phyloP scores from a whole-genome alignment of 2,797 vertebrate species.

The Crax fasciolata region DNA sequence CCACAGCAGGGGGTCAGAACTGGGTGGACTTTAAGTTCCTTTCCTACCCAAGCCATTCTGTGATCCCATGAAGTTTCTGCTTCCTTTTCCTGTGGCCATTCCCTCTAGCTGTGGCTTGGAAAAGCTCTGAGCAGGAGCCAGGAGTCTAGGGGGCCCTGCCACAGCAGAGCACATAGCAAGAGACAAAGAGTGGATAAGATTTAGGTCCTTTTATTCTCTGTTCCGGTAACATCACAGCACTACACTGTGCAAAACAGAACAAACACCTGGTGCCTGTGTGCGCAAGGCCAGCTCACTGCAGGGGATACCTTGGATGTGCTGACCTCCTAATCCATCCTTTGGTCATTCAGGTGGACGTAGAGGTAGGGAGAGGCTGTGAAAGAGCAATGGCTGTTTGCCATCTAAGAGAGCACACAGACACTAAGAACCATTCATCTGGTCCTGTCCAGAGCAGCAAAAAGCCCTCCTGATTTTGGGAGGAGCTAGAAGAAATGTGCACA shows the following conservation, averaged over 20 bases:
- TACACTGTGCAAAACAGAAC: neutral
- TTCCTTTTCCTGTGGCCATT: neutral
- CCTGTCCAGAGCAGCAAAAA: neutral
- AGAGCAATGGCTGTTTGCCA: no score
- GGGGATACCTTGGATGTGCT: neutral
- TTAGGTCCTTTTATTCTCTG: neutral
- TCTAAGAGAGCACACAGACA: neutral
- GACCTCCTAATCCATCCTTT: neutral
- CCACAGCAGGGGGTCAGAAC: neutral
- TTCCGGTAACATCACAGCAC: neutral
- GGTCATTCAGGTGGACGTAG: no score
- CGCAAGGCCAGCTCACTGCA: neutral
- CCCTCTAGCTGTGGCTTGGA: neutral
- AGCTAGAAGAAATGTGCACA: fast-evolving
- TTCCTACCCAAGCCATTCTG: neutral
- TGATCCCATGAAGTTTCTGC: neutral
- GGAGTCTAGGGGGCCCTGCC: neutral
- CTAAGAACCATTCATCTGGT: neutral
- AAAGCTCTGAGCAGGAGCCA: neutral
- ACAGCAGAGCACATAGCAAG: neutral
- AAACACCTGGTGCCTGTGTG: no score
- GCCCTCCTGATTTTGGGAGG: fast-evolving
- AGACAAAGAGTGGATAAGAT: neutral
- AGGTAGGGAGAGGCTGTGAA: neutral
- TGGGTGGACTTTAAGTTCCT: neutral